Percentiles rank a stretch among this genome's conserved stretches.
phyloP scores from a whole-genome alignment of 2,888 invertebrate genomes.

The Machimus atricapillus region DNA sequence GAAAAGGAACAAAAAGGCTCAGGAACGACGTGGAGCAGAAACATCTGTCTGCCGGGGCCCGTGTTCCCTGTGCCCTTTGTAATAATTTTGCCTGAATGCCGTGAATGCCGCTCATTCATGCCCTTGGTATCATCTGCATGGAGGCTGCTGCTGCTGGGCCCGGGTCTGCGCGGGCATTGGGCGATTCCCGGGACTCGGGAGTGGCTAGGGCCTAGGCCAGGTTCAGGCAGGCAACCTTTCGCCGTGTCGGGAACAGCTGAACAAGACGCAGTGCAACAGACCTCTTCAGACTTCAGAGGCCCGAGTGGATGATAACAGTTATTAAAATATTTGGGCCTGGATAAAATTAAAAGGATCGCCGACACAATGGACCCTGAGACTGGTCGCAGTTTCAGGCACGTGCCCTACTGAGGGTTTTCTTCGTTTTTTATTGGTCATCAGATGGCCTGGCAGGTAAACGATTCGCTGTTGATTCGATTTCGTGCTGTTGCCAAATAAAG shows the following conservation, averaged over 20 bases:
- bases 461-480: not conserved
- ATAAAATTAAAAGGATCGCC: not conserved
- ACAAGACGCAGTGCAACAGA: not conserved
- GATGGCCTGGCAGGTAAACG: not conserved
- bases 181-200: not conserved
- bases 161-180: not conserved
- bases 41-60: slow-evolving; percentile 16
- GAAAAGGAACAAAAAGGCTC: not conserved
- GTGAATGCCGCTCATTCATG: slow-evolving; percentile 30
- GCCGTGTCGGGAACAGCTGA: slow-evolving; percentile 19
- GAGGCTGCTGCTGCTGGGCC: not conserved
- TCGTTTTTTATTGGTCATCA: not conserved
- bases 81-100: not conserved
- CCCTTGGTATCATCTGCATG: slow-evolving; percentile 16
- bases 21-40: not conserved
- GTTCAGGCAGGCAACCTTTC: not conserved
- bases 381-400: not conserved
- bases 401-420: not conserved
- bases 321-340: slow-evolving; percentile 32
- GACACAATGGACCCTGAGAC: not conserved
- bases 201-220: not conserved
- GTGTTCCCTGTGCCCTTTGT: not conserved
- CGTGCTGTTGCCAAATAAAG: not conserved
- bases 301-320: slow-evolving; percentile 27
- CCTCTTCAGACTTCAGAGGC: slow-evolving; percentile 10